These are phyloP conservation scores for Coluber constrictor DNA, from an alignment of 2,797 vertebrate species.

Conservation along the genomic window DNA sequence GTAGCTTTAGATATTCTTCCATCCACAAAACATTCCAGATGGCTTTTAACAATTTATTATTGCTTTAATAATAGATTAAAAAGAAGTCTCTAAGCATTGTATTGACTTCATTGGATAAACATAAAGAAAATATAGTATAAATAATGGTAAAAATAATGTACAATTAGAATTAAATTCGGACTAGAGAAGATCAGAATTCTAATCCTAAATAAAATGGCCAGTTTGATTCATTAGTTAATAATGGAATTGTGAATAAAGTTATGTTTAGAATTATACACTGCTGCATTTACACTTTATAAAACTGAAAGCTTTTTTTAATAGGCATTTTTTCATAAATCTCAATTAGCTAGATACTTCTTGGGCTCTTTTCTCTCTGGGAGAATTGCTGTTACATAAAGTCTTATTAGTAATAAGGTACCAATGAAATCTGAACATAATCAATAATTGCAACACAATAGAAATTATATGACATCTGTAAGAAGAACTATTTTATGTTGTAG, in stretches of 20 bases:
- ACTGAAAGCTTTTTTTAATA: neutral
- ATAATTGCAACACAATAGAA: neutral
- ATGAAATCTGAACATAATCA: neutral
- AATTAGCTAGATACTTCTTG: neutral
- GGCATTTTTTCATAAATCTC: neutral
- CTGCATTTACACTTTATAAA: neutral
- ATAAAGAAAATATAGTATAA: neutral
- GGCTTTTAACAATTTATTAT: neutral
- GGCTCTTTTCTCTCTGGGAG: neutral
- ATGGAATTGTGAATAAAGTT: neutral
- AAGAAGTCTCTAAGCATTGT: neutral
- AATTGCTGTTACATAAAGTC: neutral
- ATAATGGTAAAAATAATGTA: neutral
- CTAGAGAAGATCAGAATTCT: neutral
- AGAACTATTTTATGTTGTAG: neutral
- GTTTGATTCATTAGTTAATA: neutral
- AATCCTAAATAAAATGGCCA: neutral
- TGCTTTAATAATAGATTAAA: neutral
- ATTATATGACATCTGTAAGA: neutral
- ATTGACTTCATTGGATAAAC: neutral
- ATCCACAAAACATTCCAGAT: neutral
- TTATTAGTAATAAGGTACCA: neutral
- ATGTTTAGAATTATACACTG: neutral
- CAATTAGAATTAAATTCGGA: neutral
- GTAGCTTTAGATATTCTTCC: neutral